Evolutionary conservation across 2,888 invertebrate species (phyloP), one percentile per base, ranked within the genome.

Genomic region (Pilophorus perplexus): DNA sequence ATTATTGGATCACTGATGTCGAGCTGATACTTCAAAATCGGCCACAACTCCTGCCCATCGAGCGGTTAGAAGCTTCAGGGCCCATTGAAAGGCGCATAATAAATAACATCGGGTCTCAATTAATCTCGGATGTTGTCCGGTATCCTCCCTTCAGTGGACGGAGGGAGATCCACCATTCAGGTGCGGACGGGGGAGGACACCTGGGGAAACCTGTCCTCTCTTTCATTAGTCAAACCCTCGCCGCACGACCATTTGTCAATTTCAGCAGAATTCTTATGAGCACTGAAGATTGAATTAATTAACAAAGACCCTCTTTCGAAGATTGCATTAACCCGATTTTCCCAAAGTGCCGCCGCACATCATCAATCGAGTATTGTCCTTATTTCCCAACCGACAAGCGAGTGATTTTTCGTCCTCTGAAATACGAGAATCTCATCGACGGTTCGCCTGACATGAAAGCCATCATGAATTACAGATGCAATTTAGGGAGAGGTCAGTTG

Each of bases 61-160:
- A 5, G 42, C n/a, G 42, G 16, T 10, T 5, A 27, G 52, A n/a
- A 12, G 52, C n/a, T 14, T 25, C 25, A 25, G 27, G 25, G 25
- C 54, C 54, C 64, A 65, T 65, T 65, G 64, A 65, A 65, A 65
- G 64, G 52, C 40, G 64, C 52, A 65, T 65, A 65, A 65, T 65
- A 65, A 65, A 65, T 65, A 65, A 65, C 64, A 65, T 65, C 64
- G 54, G 42, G 42, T 54, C 64, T 65, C 64, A 65, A 65, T 65
- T 65, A 65, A 65, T 65, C 64, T 65, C 42, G 52, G 64, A 54
- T 65, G 64, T 65, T 65, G 64, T 65, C 64, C 52, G 54, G 54
- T 55, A 37, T 38, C n/a, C n/a, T 55, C 55, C 33, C 27, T 3
- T 20, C 27, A 28, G 28, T 22, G 14, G 27, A 40, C 8, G 23